Evolutionary conservation across 2,888 invertebrate genomes (phyloP), one percentile per base, ranked within the genome.

Genomic region (Slavum lentiscoides): DNA sequence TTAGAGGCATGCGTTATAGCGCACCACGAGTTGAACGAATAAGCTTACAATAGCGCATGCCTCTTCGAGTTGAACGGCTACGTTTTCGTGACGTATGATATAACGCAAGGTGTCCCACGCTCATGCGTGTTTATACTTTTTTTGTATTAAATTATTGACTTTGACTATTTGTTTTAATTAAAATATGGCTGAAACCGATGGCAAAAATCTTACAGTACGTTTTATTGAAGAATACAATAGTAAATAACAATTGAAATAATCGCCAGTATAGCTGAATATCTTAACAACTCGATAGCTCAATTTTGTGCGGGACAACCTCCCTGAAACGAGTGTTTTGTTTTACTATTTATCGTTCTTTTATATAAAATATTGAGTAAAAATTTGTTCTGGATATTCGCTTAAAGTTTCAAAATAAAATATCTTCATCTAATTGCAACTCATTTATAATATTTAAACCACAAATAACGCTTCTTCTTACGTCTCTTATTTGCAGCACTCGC

Each of bases 291-390:
- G 15, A 55, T 17, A 55, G 15, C 15, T 55, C 15, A 55, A 55
- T 55, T 55, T 55, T 55, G 15, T 9, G 13, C 17, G 55, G 15
- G 15, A 55, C 55, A 55, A 17, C 55, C 67, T 67, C 43, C 49
- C 43, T 70, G 37, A 70, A 70, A 70, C 70, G 58, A 70, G 58
- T 58, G 58, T 55, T 55, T 55, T 55, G 55, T 55, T 55, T 17
- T 15, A 55, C 55, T 55, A 66, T 66, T 37, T 66, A 39, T 30
- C 39, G 39, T 21, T 67, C 67, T 9, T 49, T 67, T 67, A 8
- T 49, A 37, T 67, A 49, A 49, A 67, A 67, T 21, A 67, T 19
- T 39, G 8, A 66, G 67, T 67, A 49, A 21, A 67, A 43, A 67
- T 67, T 67, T 21, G 49, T 15, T 67, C 49, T 67, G 49, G 67